Evolutionary conservation across 2,797 vertebrate genomes (phyloP), one percentile per base, ranked within the genome.

Genomic region (Sardinella longiceps): DNA sequence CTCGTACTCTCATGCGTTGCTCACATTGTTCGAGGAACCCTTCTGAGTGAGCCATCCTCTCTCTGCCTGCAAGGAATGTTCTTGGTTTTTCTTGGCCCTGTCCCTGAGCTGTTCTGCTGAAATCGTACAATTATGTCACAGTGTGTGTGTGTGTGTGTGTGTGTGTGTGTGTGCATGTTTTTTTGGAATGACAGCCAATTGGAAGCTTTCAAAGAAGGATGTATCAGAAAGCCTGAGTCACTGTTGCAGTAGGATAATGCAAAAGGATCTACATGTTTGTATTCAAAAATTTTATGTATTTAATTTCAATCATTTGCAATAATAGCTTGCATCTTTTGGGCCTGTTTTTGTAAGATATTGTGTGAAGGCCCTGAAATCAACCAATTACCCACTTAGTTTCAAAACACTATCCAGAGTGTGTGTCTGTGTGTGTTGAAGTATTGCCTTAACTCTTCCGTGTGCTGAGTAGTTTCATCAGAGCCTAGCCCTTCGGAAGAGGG

Each of bases 61-160:
- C 46, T 46, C 37, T 77, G 70, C 70, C 70, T 23, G 37, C 39
- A 23, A 77, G 70, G 70, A 77, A 77, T 77, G 70, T 43, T 77
- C 37, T 15, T 43, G 15, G 70, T 1, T 77, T 77, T 43, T 77
- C 70, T 77, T 77, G 70, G 70, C 33, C 5, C 6, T 43, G 70
- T 58, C 28, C 53, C 37, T 5, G 39, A 63, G 37, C 37, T 14
- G 56, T 63, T 46, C 33, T 39, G 33, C 39, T 39, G 70, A 77
- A 43, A 77, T 77, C 37, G 70, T 77, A 77, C 37, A 43, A 77
- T 77, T 77, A 77, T 77, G 70, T 77, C 70, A 77, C 70, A 43
- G 33, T 77, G 33, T 77, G 70, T 39, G 46, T 77, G n/a, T n/a
- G n/a, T n/a, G n/a, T n/a, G n/a, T n/a, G n/a, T n/a, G n/a, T n/a